Evolutionary conservation across 2,113 vertebrate species (phyloP).

Genomic region (Ptilonorhynchus violaceus): DNA sequence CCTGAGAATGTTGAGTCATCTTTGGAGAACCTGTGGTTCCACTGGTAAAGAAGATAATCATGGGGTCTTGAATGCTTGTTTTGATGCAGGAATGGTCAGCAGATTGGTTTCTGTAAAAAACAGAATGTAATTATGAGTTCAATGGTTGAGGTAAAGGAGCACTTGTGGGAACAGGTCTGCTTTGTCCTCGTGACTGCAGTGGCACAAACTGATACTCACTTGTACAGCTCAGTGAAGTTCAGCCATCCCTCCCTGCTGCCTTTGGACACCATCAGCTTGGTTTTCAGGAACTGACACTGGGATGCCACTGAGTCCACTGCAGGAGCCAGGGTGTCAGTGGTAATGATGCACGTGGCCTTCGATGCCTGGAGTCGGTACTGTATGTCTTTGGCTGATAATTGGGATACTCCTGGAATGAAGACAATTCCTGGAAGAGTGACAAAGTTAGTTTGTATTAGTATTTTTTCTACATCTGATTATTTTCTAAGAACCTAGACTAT

Average conservation of each 20-base stretch:
- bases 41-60: conserved; percentile 85
- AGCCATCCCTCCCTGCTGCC: conserved; percentile 74
- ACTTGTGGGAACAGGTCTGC: background rate
- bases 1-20: conserved; percentile 71
- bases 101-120: conserved; percentile 68
- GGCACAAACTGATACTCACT: conserved; percentile 57
- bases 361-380: conserved; percentile 75
- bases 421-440: conserved; percentile 64
- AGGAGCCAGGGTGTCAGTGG: conserved; percentile 65
- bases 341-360: conserved; percentile 75
- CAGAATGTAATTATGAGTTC: background rate
- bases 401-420: conserved; percentile 77
- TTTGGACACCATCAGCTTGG: conserved; percentile 76
- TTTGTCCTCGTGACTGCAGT: background rate
- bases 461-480: background rate
- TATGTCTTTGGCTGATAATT: conserved; percentile 81
- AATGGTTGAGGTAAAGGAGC: background rate
- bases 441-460: background rate
- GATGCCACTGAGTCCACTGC: conserved; percentile 72
- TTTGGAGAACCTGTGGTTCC: conserved; percentile 84
- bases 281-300: conserved; percentile 70
- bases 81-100: conserved; percentile 73
- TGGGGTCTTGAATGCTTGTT: conserved; percentile 75
- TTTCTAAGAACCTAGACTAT: background rate
- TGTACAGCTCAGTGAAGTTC: conserved; percentile 71